phyloP scores from a whole-genome alignment of 2,888 invertebrate genomes.

The Amiota minor region DNA sequence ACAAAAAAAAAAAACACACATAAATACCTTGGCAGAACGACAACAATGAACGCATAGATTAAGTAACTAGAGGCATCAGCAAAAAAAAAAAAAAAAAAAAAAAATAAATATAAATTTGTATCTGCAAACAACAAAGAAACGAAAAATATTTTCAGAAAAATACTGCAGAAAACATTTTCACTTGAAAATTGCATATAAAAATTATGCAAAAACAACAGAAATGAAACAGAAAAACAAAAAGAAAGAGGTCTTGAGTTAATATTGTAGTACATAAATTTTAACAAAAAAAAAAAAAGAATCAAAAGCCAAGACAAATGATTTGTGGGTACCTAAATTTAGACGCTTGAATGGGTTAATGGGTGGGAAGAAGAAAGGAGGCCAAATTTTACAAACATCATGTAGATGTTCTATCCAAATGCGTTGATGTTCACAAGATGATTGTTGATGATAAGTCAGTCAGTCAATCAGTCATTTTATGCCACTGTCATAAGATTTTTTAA shows the following conservation, averaged over 20 bases:
- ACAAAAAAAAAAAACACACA: slow-evolving; percentile 41
- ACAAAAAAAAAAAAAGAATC: not conserved
- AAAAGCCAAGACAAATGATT: not conserved
- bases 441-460: too few species aligned
- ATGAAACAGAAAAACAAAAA: not conserved
- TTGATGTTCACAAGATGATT: too few species aligned
- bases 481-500: too few species aligned
- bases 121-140: not conserved
- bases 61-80: slow-evolving; percentile 55
- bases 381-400: too few species aligned
- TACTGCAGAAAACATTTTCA: slow-evolving; percentile 12
- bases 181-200: slow-evolving; percentile 19
- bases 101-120: slow-evolving; percentile 1
- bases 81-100: slow-evolving; percentile 42
- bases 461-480: too few species aligned
- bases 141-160: slow-evolving; percentile 22
- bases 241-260: not conserved
- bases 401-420: too few species aligned
- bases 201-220: slow-evolving; percentile 20
- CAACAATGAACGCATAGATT: slow-evolving; percentile 60
- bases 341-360: slow-evolving; percentile 1
- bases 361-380: too few species aligned
- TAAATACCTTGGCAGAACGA: slow-evolving; percentile 65
- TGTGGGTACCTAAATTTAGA: slow-evolving; percentile 16
- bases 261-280: not conserved